Evolutionary conservation across 2,113 vertebrate species (phyloP), one percentile per base, ranked within the genome.

Genomic region (Oceanodroma tethys): DNA sequence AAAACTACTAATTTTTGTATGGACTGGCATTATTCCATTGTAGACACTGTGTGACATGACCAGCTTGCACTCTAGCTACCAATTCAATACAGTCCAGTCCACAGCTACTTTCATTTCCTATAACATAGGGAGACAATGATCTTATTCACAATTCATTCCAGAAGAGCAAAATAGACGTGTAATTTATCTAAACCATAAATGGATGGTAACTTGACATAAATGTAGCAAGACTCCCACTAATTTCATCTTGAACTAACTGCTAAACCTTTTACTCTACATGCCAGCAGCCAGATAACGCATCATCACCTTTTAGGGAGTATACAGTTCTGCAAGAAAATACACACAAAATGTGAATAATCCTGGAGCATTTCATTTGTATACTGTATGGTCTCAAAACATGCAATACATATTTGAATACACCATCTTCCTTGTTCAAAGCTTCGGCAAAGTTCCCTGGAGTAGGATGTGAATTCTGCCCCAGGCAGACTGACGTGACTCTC

Each of bases 101-200:
- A 86, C 94, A 86, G 92, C 94, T 95, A 97, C 92, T 98, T 95
- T 96, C 94, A 93, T 84, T 95, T 83, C 84, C 95, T 98, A 97
- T 97, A 97, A 97, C 67, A 88, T 81, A 95, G 82, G 42, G 88
- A 94, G 73, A 98, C 98, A 98, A 98, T 97, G 78, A 96, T 38
- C 82, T 96, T 98, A 98, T 98, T 98, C 98, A 98, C 98, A 96
- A 98, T 97, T 98, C 96, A 98, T 97, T 94, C 16, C 81, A 95
- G 89, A 97, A 95, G 94, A 97, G 96, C 81, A 97, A 97, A 98
- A 98, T 95, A 91, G 97, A 96, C 96, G 73, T 97, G 96, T 97
- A 98, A 98, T 98, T 98, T 98, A 98, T 98, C 96, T 98, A 98
- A 98, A 96, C 88, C 94, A 96, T 97, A 98, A 98, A 98, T 96